Evolutionary conservation across 2,113 vertebrate genomes (phyloP).

Genomic region (Neolamprologus ventralis): DNA sequence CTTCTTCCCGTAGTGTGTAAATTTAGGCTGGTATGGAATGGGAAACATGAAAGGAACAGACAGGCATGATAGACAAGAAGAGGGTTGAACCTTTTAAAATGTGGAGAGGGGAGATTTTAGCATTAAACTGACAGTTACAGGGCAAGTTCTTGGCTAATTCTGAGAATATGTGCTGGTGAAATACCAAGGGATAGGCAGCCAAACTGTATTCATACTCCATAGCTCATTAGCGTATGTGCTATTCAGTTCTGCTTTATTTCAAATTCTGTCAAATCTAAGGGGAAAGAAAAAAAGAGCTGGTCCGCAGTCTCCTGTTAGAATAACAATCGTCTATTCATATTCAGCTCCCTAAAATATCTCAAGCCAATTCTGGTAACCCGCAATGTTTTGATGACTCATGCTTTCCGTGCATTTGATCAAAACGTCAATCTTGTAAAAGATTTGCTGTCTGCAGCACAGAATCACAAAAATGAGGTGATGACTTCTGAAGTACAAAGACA

Average conservation of each 20-base stretch:
- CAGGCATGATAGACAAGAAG: background rate
- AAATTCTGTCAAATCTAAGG: conserved; percentile 31
- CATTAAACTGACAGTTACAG: conserved; percentile 38
- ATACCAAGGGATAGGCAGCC: conserved; percentile 2
- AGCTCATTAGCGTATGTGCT: conserved; percentile 27
- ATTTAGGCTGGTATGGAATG: conserved; percentile 24
- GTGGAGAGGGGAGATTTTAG: background rate
- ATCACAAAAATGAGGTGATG: background rate
- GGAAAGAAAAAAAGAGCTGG: background rate
- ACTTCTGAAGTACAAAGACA: background rate
- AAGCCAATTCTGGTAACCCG: background rate
- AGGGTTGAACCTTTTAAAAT: conserved; percentile 19
- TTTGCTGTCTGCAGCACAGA: background rate
- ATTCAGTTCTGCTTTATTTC: conserved; percentile 18
- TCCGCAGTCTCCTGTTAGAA: background rate
- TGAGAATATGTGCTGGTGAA: conserved; percentile 5
- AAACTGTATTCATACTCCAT: conserved; percentile 1
- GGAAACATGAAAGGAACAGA: background rate
- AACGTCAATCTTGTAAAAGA: background rate
- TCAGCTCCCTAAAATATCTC: conserved; percentile 4
- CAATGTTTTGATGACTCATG: background rate
- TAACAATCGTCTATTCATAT: conserved; percentile 44
- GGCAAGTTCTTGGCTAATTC: conserved; percentile 12
- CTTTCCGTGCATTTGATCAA: background rate
- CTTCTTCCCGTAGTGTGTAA: conserved; percentile 15